Conservation (phyloP, 92 coral and sea anemone species). For the Zoanthus gigantus region DNA sequence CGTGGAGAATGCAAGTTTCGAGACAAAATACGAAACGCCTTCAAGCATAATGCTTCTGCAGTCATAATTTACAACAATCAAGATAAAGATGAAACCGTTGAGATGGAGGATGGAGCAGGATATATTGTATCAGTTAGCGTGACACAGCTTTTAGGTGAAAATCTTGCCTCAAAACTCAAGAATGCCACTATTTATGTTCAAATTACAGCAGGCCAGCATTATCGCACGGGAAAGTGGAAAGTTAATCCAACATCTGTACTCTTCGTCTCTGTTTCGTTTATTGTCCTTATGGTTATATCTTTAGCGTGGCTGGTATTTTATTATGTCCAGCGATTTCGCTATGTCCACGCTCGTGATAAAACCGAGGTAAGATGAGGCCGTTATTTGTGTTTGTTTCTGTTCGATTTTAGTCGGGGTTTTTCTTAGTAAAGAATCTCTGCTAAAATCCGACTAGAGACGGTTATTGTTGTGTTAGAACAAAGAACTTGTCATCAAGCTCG, state of each 20-base stretch:
- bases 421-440: background rate
- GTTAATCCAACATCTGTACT: slow-evolving; percentile 95
- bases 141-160: slow-evolving; percentile 68
- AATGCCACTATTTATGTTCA: slow-evolving; percentile 75
- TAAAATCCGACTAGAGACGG: background rate
- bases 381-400: background rate
- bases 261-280: slow-evolving; percentile 96
- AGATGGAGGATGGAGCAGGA: slow-evolving; percentile 67
- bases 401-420: background rate
- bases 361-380: slow-evolving; percentile 84
- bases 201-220: slow-evolving; percentile 58
- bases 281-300: slow-evolving; percentile 97
- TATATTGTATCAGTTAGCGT: slow-evolving; percentile 81
- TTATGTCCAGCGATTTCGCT: slow-evolving; percentile 96
- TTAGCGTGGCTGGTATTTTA: slow-evolving; percentile 98
- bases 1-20: slow-evolving; percentile 86
- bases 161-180: slow-evolving; percentile 63
- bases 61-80: slow-evolving; percentile 77
- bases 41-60: slow-evolving; percentile 90
- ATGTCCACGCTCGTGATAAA: slow-evolving; percentile 96
- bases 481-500: too few relatives aligned
- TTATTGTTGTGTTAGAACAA: background rate
- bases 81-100: slow-evolving; percentile 19
- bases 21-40: slow-evolving; percentile 84
- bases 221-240: slow-evolving; percentile 58